Conservation (phyloP, 2,797 vertebrate genomes). For the Steatocranus sp. region DNA sequence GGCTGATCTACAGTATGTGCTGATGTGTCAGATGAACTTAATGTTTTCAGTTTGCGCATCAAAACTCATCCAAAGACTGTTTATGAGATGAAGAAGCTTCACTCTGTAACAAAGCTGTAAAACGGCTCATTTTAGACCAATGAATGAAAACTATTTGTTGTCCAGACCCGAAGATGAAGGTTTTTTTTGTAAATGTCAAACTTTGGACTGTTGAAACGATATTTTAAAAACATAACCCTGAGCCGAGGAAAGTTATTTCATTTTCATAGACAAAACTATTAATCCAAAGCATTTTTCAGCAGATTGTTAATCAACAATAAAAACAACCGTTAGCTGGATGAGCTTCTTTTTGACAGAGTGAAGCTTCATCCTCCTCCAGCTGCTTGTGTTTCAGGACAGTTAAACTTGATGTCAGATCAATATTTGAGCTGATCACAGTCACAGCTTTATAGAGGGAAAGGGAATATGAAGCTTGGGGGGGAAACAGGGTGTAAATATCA, state of each 20-base stretch:
- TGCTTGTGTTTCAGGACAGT: not conserved
- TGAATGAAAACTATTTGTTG: not conserved
- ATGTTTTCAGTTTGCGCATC: not conserved
- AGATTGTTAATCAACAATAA: not conserved
- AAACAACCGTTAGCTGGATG: not conserved
- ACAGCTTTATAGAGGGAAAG: not conserved
- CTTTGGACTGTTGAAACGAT: not conserved
- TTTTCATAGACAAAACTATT: not conserved
- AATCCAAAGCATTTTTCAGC: not conserved
- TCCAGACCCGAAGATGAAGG: not conserved
- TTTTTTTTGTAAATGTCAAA: not conserved
- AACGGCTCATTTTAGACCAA: not conserved
- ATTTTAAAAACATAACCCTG: not conserved
- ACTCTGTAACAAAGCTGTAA: not conserved
- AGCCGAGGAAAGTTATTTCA: accelerated
- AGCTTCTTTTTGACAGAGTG: not conserved
- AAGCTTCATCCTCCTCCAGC: not conserved
- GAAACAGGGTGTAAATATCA: not conserved
- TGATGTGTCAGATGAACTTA: not conserved
- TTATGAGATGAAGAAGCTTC: not conserved
- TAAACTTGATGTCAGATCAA: not conserved
- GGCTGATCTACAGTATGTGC: not conserved
- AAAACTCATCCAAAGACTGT: not conserved
- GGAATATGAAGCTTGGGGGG: not conserved
- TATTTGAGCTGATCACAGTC: not conserved